Base-by-base conservation (phyloP, 2,113 vertebrate genomes). In the Poeciliopsis retropinna region DNA sequence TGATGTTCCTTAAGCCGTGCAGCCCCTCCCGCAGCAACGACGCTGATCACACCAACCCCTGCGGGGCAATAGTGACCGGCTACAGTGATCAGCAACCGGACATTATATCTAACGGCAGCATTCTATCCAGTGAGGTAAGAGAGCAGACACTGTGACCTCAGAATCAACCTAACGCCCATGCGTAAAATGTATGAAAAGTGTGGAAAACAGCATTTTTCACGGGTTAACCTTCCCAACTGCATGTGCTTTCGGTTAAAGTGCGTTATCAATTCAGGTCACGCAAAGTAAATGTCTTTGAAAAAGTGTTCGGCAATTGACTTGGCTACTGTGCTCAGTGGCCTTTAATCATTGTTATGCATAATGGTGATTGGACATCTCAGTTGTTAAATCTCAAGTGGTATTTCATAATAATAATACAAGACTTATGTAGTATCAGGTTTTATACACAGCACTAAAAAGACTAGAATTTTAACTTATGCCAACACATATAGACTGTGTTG, bases 1-100 rank as follows among this genome's bases (percentile, higher is more conserved):
- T 99, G 92, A 98, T 99, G 97, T 99, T 99, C 94, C 95, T 99
- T 9, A 99, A 99, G 82, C 97, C 98, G 62, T 98, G 97, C 89
- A 99, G 97, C 87, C 96, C 97, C 19, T 95, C 97, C 62, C 95
- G 97, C 85, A 97, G 95, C 88, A 94, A 93, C 2, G 97, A 98
- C 87, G 90, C 96, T 30, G 97, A 99, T 85, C 97, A 97, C 95
- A 85, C 82, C 76, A 98, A 96, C 91, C 96, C 97, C 79, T 98
- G 98, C 70, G 97, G 96, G 81, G 97, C 97, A 83, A 95, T 98
- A 60, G 97, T 98, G 78, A 96, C 97, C 0, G 96, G 96, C 39
- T 99, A 97, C 90, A 92, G 96, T 28, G 98, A 99, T 95, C 97
- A 97, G 86, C 97, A 98, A 80, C 98, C 98, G 27, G 98, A 99